Evolutionary conservation across 2,888 invertebrate species (phyloP), one percentile per base, ranked within the genome.

Genomic region (Agriopis marginaria): DNA sequence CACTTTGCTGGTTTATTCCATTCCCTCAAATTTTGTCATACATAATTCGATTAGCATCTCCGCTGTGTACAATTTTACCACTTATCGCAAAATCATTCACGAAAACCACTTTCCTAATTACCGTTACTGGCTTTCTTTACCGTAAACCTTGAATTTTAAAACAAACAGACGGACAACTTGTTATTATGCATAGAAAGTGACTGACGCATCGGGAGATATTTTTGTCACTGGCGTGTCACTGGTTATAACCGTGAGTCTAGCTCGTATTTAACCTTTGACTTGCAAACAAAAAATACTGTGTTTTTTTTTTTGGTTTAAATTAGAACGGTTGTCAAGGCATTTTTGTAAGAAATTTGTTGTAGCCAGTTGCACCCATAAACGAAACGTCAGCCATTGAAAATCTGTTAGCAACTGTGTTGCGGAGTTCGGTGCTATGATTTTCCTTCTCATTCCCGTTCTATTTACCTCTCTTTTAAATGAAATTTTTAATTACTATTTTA

Each of bases 171-270:
- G 47, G 51, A 56, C 51, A 61, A 10, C 8, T 8, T 53, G 50
- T 44, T 60, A 60, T 53, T 70, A 63, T 66, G 65, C 70, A 39
- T 70, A 66, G 66, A 70, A 70, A 70, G 69, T 65, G 54, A 42
- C 40, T 63, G 68, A 63, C 63, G 49, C 56, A 54, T 49, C 14
- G 12, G 49, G 59, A 42, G 56, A 56, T 23, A 23, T 56, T 44
- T 56, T 7, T 32, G 45, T 58, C 45, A 7, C 23, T 39, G n/a
- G n/a, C n/a, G n/a, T n/a, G n/a, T n/a, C n/a, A 2, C 1, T 11
- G 32, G 45, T 10, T 6, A 14, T 14, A 32, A 1, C 14, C 49
- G 49, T n/a, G 14, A 49, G 14, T 49, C 14, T 49, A 14, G 14
- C 49, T 7, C 6, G 49, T 42, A 5, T 40, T 7, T 23, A 10